A percentile compares a stretch with the other conserved stretches of the same genome.
These are phyloP conservation scores for Lepidurus packardi DNA, from an alignment of 1,140 invertebrate species.

Conservation along the genomic window DNA sequence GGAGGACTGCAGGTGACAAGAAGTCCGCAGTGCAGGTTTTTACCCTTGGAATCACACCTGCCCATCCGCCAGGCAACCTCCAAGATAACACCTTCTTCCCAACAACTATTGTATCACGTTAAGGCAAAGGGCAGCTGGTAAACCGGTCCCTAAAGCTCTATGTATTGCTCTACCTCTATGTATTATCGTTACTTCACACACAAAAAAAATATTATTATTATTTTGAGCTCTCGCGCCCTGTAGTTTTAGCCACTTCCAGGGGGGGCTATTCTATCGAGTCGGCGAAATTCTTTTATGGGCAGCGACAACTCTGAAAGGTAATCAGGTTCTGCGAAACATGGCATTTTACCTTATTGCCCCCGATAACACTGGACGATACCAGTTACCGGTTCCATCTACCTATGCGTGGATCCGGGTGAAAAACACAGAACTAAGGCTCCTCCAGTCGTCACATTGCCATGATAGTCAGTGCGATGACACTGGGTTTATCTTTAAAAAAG, in stretches of 20 bases:
- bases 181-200: neutral
- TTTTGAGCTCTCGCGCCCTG: neutral
- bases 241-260: neutral
- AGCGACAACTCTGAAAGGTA: neutral
- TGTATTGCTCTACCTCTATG: too few relatives aligned
- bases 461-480: neutral
- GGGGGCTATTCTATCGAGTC: neutral
- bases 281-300: neutral
- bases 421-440: neutral
- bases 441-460: neutral
- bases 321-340: neutral
- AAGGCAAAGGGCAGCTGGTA: neutral
- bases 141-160: neutral
- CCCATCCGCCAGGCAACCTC: neutral
- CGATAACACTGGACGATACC: neutral
- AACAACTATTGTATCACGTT: neutral
- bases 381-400: neutral
- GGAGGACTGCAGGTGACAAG: slow-evolving; percentile 9
- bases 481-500: neutral
- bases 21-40: neutral
- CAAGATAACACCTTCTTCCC: slow-evolving; percentile 18
- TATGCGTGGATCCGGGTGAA: neutral
- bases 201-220: neutral
- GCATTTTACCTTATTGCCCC: slow-evolving; percentile 2
- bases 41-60: slow-evolving; percentile 21